Evolutionary conservation across 2,797 vertebrate species (phyloP).

Genomic region (Sitta carolinensis): DNA sequence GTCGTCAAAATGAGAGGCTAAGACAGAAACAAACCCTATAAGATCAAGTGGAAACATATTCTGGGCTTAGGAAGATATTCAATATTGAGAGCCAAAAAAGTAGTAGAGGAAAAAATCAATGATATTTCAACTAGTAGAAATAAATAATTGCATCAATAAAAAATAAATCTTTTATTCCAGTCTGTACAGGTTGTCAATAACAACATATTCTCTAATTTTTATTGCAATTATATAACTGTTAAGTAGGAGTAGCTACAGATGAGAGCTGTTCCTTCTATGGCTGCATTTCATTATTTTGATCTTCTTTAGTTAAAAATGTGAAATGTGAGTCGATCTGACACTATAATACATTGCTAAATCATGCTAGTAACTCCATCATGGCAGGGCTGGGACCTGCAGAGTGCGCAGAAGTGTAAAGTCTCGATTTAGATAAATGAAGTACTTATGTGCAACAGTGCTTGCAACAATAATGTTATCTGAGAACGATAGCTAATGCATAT

Average conservation of each 20-base stretch:
- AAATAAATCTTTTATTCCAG: slow-evolving; percentile 32
- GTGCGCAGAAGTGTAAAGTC: not conserved
- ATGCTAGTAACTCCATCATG: not conserved
- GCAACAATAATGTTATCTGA: slow-evolving; percentile 43
- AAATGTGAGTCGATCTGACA: not conserved
- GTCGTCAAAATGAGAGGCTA: not conserved
- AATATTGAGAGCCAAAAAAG: not conserved
- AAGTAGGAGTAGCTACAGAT: not conserved
- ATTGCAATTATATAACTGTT: not conserved
- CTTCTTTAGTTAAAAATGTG: slow-evolving; percentile 16
- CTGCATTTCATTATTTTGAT: not conserved
- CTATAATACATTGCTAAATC: not conserved
- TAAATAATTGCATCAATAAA: not conserved
- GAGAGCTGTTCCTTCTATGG: not conserved
- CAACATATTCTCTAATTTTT: not conserved
- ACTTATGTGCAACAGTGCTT: slow-evolving; percentile 17
- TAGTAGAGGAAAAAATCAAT: not conserved
- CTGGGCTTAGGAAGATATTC: not conserved
- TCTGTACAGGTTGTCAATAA: slow-evolving; percentile 37
- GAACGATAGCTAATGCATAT: not conserved
- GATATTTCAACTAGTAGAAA: not conserved
- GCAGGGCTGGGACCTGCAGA: slow-evolving; percentile 21
- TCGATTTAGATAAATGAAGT: slow-evolving; percentile 48
- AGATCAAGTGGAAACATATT: not conserved
- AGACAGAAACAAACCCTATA: not conserved